Conservation (phyloP, 1,140 invertebrate genomes). For the Drosophila trapezifrons region DNA sequence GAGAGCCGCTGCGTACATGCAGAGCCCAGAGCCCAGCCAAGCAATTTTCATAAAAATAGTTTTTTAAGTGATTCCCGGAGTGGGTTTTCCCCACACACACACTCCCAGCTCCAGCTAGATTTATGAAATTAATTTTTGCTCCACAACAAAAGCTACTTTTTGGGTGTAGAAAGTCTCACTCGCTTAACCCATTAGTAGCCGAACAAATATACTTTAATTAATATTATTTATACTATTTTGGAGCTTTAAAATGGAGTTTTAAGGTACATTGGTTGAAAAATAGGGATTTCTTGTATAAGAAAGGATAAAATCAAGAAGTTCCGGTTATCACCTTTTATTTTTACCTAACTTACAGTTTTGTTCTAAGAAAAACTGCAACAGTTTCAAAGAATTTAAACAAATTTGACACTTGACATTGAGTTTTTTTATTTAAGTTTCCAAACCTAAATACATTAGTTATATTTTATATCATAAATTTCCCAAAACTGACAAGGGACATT, state of each 20-base stretch:
- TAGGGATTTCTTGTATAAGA: not conserved
- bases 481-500: not conserved
- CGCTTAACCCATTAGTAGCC: constrained; percentile 17
- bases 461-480: not conserved
- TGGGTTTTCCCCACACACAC: not conserved
- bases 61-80: constrained; percentile 63
- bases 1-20: not conserved
- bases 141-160: constrained; percentile 11
- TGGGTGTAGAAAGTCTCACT: not conserved
- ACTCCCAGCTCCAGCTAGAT: not conserved
- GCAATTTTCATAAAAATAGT: constrained; percentile 71
- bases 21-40: constrained; percentile 7
- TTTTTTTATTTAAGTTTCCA: not conserved
- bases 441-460: not conserved
- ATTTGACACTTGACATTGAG: not conserved
- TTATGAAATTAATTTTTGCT: constrained; percentile 36
- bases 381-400: no score
- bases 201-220: not conserved
- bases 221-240: no score
- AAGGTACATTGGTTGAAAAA: no score
- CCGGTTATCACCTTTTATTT: no score
- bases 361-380: no score
- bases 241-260: no score
- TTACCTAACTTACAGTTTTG: no score
- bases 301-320: no score